Evolutionary conservation across 2,797 vertebrate genomes (phyloP).

Genomic region (Eospalax fontanierii): DNA sequence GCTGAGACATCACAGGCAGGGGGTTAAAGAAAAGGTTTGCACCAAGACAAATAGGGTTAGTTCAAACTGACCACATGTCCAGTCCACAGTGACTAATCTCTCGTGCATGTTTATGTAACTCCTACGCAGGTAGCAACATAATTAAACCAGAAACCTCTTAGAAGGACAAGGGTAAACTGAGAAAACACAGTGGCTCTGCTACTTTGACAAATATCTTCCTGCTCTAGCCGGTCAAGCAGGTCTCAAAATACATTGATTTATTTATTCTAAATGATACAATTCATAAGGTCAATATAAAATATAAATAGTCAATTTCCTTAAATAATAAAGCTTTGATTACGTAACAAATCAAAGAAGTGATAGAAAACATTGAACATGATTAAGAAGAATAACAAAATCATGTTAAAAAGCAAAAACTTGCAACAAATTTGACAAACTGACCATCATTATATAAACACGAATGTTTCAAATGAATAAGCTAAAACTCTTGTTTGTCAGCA

Average conservation of each 20-base stretch:
- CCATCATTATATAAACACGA: not conserved
- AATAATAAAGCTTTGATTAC: not conserved
- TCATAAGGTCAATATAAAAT: not conserved
- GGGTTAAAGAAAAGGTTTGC: constrained; percentile 17
- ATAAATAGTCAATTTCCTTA: not conserved
- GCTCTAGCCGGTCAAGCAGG: not conserved
- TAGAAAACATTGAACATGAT: not conserved
- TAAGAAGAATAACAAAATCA: not conserved
- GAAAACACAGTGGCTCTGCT: not conserved
- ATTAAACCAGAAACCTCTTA: constrained; percentile 5
- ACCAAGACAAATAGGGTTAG: constrained; percentile 45
- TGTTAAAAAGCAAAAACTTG: not conserved
- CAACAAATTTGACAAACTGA: not conserved
- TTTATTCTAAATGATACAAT: not conserved
- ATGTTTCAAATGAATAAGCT: not conserved
- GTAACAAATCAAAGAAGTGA: not conserved
- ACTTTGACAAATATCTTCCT: not conserved
- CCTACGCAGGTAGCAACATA: constrained; percentile 22
- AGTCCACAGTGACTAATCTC: constrained; percentile 1
- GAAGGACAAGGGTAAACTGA: constrained; percentile 25
- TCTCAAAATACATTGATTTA: not conserved
- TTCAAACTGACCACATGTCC: constrained; percentile 19
- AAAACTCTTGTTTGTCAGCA: not conserved
- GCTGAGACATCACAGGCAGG: not conserved
- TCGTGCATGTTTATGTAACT: constrained; percentile 4